Evolutionary conservation across 2,888 invertebrate genomes (phyloP).

Genomic region (Hypolimnas misippus): DNA sequence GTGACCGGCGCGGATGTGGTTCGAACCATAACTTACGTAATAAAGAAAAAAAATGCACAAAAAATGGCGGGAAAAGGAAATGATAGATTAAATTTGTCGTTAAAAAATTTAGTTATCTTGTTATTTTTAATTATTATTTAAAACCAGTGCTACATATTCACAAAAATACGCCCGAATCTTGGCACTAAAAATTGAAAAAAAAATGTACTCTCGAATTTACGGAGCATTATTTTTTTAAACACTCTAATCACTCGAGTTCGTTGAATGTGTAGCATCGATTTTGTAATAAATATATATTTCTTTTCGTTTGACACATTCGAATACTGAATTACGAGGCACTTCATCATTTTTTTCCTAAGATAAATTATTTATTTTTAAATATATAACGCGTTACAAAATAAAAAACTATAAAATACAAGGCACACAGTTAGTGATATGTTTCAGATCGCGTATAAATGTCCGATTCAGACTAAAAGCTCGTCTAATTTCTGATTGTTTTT

Average conservation of each 20-base stretch:
- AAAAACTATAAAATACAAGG: constrained; percentile 18
- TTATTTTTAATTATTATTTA: not conserved
- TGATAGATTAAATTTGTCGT: not conserved
- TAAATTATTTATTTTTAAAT: not conserved
- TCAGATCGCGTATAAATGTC: constrained; percentile 59
- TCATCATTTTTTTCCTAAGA: not conserved
- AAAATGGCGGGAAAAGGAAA: not conserved
- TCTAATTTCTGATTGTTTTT: not conserved
- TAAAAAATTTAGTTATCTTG: not conserved
- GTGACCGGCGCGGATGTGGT: not conserved
- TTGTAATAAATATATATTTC: not conserved
- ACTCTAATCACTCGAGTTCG: no score
- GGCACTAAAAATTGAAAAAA: no score
- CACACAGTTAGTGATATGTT: constrained; percentile 35
- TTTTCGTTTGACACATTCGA: constrained; percentile 20
- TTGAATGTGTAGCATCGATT: not conserved
- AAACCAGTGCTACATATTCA: not conserved
- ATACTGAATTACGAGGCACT: constrained; percentile 15
- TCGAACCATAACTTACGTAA: not conserved
- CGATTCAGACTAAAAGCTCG: constrained; percentile 40
- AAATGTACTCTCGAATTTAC: not conserved
- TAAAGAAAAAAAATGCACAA: not conserved
- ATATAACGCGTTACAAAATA: constrained; percentile 8
- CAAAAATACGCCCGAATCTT: not conserved
- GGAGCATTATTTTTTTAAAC: not conserved